Conservation (phyloP, 2,888 invertebrate species). For the Pachydiplax longipennis region DNA sequence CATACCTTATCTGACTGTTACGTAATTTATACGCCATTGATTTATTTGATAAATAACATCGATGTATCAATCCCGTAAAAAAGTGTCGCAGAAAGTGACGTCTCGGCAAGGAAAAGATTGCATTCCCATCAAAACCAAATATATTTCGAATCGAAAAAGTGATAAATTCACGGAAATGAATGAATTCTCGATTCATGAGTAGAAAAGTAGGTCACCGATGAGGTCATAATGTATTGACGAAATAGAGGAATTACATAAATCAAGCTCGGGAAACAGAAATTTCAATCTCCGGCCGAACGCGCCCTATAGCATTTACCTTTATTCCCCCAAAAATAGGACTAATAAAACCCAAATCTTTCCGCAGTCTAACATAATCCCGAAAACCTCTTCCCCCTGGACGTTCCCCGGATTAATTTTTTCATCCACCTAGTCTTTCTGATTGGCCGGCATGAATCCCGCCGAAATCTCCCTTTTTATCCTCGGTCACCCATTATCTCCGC, state of each 20-base stretch:
- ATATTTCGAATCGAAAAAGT: no score
- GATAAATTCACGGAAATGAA: neutral
- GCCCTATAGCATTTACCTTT: neutral
- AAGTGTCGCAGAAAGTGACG: no score
- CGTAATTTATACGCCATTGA: no score
- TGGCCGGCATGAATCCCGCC: neutral
- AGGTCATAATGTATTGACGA: neutral
- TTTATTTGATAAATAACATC: no score
- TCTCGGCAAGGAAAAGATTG: no score
- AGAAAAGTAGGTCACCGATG: neutral
- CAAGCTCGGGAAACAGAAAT: neutral
- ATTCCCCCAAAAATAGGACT: neutral
- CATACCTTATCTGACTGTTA: no score
- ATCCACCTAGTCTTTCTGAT: neutral
- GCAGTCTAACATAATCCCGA: neutral
- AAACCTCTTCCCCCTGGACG: neutral
- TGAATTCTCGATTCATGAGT: no score
- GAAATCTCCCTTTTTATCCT: neutral
- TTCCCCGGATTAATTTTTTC: neutral
- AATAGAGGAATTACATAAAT: neutral
- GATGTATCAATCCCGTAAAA: no score
- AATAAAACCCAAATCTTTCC: neutral
- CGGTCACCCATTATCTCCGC: neutral
- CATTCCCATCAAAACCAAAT: no score
- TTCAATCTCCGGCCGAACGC: neutral